Evolutionary conservation across 2,797 vertebrate genomes (phyloP), one percentile per base, ranked within the genome.

Genomic region (Neosilurus hyrtlii): DNA sequence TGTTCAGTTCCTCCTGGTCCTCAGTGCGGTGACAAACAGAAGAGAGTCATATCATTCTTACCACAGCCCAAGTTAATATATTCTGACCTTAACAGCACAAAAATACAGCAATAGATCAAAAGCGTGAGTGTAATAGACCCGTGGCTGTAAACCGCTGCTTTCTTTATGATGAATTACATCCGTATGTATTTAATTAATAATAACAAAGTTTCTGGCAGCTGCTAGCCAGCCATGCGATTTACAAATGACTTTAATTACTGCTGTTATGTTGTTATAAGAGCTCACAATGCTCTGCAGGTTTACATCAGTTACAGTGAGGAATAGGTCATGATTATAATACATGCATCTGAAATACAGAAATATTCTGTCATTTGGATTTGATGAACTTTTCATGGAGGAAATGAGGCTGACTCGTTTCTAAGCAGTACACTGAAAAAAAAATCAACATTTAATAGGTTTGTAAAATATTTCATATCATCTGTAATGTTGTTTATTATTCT

Each of bases 101-200:
- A 87, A 86, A 86, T 88, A 81, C 83, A 85, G 83, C 70, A 68
- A 87, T 88, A 83, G 83, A 88, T 88, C 87, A 88, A 82, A 73
- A 66, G 79, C 11, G 57, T 63, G 67, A 80, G 70, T 83, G 78
- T 83, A 88, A 84, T 72, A 87, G 73, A 79, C 78, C 83, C 76
- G 76, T 83, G 78, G 78, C 63, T 79, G 84, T 73, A 85, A 84
- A 82, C 76, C 37, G 4, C 61, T 4, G 35, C 51, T 79, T 82
- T 61, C 52, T 52, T 62, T 75, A 82, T 86, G 83, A 88, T 86
- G 66, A 86, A 88, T 86, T 79, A 79, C 70, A 74, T 70, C 54
- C 24, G 75, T n/a, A 68, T 24, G 63, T 57, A 3, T 74, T 84
- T 70, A 71, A 62, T 81, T 86, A 79, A 82, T 84, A 85, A 86